phyloP scores from a whole-genome alignment of 2,113 vertebrate genomes.

The Salvelinus namaycush region DNA sequence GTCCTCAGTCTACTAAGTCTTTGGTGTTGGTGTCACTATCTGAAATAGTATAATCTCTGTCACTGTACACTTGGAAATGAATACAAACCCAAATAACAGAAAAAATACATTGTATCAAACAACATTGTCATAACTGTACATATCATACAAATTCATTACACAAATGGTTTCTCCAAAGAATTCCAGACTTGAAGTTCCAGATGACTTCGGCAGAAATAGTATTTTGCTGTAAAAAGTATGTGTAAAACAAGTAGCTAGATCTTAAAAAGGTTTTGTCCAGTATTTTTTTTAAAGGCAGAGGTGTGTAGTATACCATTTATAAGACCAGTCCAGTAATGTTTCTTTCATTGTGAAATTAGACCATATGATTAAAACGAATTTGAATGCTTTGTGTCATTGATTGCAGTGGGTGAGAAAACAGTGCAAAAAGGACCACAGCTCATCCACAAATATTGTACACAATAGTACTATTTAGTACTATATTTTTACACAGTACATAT shows the following conservation, averaged over 20 bases:
- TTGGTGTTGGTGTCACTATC: slow-evolving; percentile 12
- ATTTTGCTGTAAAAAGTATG: not conserved
- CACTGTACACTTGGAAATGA: slow-evolving; percentile 1
- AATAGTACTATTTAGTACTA: not conserved
- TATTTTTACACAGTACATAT: not conserved
- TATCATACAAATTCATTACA: slow-evolving; percentile 50
- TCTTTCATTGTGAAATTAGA: not conserved
- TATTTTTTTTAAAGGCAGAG: not conserved
- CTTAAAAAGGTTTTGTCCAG: slow-evolving; percentile 3
- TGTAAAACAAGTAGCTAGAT: not conserved
- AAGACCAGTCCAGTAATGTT: not conserved
- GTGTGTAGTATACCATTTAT: not conserved
- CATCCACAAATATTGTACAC: not conserved
- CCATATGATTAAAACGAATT: not conserved
- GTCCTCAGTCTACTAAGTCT: not conserved
- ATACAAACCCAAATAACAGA: slow-evolving; percentile 31
- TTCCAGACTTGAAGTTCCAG: slow-evolving; percentile 32
- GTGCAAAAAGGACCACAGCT: no score
- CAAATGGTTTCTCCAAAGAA: slow-evolving; percentile 32
- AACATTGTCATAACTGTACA: slow-evolving; percentile 41
- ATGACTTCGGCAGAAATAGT: not conserved
- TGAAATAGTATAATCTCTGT: slow-evolving; percentile 8
- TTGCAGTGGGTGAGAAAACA: no score
- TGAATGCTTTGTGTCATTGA: not conserved
- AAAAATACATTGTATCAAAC: slow-evolving; percentile 44